Evolutionary conservation across 2,888 invertebrate species (phyloP).

Genomic region (Lymantria dispar): DNA sequence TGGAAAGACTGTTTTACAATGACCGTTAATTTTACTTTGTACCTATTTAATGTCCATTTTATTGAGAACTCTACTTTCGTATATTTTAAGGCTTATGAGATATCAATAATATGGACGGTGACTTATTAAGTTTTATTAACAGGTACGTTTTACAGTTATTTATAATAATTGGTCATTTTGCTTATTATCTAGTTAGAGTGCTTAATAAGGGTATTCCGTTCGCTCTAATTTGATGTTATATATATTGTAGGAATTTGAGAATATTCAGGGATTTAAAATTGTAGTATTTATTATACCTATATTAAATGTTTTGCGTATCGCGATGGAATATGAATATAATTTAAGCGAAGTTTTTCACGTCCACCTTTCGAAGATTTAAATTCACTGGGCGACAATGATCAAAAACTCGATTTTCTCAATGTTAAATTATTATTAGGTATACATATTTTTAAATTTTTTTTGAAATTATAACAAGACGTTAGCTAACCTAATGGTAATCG

Average conservation of each 20-base stretch:
- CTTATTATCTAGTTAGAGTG: slow-evolving; percentile 22
- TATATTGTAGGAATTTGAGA: too few species aligned
- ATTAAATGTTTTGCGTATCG: too few species aligned
- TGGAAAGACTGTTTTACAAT: slow-evolving; percentile 34
- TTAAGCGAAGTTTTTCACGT: slow-evolving; percentile 49
- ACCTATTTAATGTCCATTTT: slow-evolving; percentile 8
- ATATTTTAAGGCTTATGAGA: background rate
- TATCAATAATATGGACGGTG: background rate
- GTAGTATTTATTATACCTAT: too few species aligned
- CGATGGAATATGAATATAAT: too few species aligned
- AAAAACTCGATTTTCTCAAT: slow-evolving; percentile 29
- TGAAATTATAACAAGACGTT: background rate
- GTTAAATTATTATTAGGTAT: slow-evolving; percentile 5
- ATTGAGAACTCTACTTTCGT: background rate
- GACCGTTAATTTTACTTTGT: slow-evolving; percentile 23
- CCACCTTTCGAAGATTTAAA: slow-evolving; percentile 34
- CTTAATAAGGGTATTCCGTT: slow-evolving; percentile 22
- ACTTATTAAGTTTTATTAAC: slow-evolving; percentile 24
- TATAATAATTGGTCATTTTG: slow-evolving; percentile 27
- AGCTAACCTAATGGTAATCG: background rate
- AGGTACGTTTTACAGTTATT: slow-evolving; percentile 24
- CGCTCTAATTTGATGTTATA: slow-evolving; percentile 20
- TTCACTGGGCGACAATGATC: slow-evolving; percentile 24
- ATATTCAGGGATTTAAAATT: too few species aligned
- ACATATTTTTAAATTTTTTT: background rate